Percentiles rank a stretch among this genome's conserved stretches.
Evolutionary conservation across 2,888 invertebrate genomes (phyloP).

Genomic region (Xestia ashworthii): DNA sequence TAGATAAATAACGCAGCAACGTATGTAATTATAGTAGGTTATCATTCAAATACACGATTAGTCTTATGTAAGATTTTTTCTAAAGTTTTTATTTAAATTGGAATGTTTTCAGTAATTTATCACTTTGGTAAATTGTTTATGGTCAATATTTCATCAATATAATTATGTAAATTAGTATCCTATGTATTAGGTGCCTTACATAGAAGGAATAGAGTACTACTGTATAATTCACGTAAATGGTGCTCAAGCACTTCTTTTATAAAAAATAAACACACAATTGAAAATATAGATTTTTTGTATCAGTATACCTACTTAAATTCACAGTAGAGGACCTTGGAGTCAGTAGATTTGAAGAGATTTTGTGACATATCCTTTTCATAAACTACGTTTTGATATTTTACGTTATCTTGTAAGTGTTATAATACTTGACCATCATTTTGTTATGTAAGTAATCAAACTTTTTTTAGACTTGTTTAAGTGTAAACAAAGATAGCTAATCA

Average conservation of each 20-base stretch:
- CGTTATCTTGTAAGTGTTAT: not conserved
- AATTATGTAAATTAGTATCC: no score
- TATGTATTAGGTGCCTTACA: not conserved
- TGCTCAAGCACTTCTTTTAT: not conserved
- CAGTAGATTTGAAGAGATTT: not conserved
- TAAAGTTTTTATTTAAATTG: not conserved
- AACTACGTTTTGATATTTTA: not conserved
- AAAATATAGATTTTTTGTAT: not conserved
- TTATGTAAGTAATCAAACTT: conserved; percentile 7
- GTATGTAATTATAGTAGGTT: not conserved
- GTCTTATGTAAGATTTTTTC: conserved; percentile 18
- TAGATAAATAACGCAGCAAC: conserved; percentile 20
- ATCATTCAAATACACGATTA: conserved; percentile 1
- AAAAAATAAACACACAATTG: not conserved
- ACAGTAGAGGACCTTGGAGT: not conserved
- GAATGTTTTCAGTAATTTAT: not conserved
- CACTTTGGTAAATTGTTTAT: not conserved
- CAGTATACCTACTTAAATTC: not conserved
- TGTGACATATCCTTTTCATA: not conserved
- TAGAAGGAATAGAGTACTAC: not conserved
- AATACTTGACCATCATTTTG: not conserved
- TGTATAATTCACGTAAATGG: not conserved
- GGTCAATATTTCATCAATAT: not conserved
- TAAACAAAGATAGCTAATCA: conserved; percentile 16
- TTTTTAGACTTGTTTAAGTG: conserved; percentile 17